Base-by-base conservation (phyloP, 1,140 invertebrate species). In the Drosophila serrata region DNA sequence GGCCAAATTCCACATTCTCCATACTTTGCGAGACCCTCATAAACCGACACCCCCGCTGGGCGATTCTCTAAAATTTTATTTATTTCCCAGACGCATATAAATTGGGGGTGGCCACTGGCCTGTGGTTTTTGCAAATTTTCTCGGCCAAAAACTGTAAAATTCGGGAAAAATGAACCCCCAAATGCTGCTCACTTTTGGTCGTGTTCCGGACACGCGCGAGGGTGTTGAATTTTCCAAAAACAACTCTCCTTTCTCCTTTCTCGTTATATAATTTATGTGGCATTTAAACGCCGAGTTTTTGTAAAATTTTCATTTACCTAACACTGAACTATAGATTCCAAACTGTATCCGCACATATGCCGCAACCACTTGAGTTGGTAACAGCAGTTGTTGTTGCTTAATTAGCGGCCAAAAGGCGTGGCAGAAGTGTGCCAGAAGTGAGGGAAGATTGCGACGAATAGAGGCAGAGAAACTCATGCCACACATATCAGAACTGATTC, bases 231-330 rank as follows among this genome's bases (percentile, higher is more conserved):
- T 56, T 69, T 42, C 6, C 24, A 8, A 33, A 49, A 55, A 35
- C 17, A 55, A 35, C 17, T 40, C 49, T 63, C 29, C 40, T 17
- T 17, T 39, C 27, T 55, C 69, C 42, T 27, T 35, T 33, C 46
- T 15, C 58, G 57, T 51, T 73, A 70, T 40, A 85, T 90, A 90
- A 90, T 90, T 90, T 90, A 90, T 90, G 85, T 90, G 85, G 81
- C 84, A 88, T 68, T 88, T 88, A 84, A 90, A 78, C 85, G 84
- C 65, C 57, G 48, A 60, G 69, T 75, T 72, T 73, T 64, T 57
- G 40, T 79, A 82, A 88, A 88, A 81, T 81, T 43, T 69, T 53
- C 45, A 42, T 81, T 75, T 78, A 72, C 49, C 45, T 67, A 63
- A 75, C 37, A 56, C 45, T 57, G 59, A 35, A 43, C n/a, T 31